Evolutionary conservation across 2,797 vertebrate species (phyloP).

Genomic region (Dryobates pubescens): DNA sequence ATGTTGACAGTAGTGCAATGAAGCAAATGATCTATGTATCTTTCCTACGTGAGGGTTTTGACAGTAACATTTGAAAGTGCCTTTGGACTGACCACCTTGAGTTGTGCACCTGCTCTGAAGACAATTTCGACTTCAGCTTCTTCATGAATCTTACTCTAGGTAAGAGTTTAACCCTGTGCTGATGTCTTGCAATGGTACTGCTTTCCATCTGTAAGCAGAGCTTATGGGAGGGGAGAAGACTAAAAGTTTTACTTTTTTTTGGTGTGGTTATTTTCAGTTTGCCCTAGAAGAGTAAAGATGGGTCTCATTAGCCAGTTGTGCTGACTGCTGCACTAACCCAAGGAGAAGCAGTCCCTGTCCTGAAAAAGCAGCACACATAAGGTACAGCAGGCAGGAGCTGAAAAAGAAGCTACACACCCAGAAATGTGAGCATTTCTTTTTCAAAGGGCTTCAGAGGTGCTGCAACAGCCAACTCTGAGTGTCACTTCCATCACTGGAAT

Average conservation of each 20-base stretch:
- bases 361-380: accelerated
- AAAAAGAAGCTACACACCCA: neutral
- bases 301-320: neutral
- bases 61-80: neutral
- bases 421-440: neutral
- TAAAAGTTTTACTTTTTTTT: neutral
- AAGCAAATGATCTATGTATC: neutral
- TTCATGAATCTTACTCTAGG: neutral
- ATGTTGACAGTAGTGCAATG: neutral
- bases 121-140: neutral
- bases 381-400: neutral
- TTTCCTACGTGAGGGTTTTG: neutral
- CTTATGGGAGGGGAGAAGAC: accelerated
- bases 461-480: no score
- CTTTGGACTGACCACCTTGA: neutral
- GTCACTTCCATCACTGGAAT: no score
- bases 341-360: neutral
- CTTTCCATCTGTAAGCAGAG: neutral
- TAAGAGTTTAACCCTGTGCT: neutral
- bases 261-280: neutral
- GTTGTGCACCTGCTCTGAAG: neutral
- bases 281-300: neutral
- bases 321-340: neutral
- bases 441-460: no score
- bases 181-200: neutral